These are phyloP conservation scores for Tinea pellionella DNA, from an alignment of 2,888 invertebrate genomes.

Conservation along the genomic window DNA sequence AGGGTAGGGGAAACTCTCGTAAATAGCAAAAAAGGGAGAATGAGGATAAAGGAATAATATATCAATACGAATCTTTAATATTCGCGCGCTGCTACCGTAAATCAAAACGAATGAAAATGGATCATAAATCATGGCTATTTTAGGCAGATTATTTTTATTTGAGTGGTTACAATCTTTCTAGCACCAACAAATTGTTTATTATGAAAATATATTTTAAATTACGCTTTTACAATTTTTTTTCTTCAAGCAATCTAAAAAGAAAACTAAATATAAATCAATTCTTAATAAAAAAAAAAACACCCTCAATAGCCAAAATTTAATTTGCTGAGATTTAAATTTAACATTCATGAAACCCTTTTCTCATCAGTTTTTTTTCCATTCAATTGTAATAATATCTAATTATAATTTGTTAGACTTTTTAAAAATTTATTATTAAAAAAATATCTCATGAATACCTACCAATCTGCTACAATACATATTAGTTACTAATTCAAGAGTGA, in stretches of 20 bases:
- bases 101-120: constrained; percentile 61
- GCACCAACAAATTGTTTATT: background rate
- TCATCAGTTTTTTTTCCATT: background rate
- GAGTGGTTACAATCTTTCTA: background rate
- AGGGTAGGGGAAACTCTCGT: constrained; percentile 60
- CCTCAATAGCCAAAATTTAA: background rate
- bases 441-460: too few species aligned
- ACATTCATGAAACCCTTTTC: background rate
- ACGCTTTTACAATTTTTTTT: too few species aligned
- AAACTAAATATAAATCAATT: background rate
- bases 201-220: too few species aligned
- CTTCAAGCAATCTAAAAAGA: too few species aligned
- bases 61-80: constrained; percentile 70
- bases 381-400: too few species aligned
- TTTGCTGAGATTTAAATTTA: background rate
- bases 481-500: too few species aligned
- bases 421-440: too few species aligned
- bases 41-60: constrained; percentile 68
- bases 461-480: too few species aligned
- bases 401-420: too few species aligned
- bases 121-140: constrained; percentile 51
- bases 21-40: constrained; percentile 61
- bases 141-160: constrained; percentile 17
- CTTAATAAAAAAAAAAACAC: background rate
- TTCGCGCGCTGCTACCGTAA: constrained; percentile 60